Evolutionary conservation across 2,888 invertebrate genomes (phyloP), one percentile per base, ranked within the genome.

Genomic region (Tortricodes alternella): DNA sequence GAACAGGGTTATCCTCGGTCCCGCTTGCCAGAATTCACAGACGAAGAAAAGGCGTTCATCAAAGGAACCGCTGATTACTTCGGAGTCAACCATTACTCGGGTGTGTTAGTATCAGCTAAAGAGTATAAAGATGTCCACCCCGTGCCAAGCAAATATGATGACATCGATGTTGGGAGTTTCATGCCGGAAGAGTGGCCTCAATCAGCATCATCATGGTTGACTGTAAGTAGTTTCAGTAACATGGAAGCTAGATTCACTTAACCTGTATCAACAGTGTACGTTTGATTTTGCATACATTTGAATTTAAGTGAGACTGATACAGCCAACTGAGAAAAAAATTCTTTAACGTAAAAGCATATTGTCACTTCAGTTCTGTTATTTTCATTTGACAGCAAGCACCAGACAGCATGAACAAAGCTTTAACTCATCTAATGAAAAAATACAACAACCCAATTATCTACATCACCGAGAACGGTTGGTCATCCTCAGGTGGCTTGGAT

Each of bases 391-490:
- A 68, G 81, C 76, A 83, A 19, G 80, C 84, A 15, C 91, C 92
- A 0, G 82, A 85, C 80, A 92, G 91, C 1, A 76, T 93, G 37
- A 66, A 82, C 46, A 85, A 88, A 59, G 43, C 43, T 16, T 18
- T 44, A n/a, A 44, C 43, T 0, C 27, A 44, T 9, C 18, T 44
- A 18, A 44, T 52, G 92, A 60, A 70, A 1, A 68, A 74, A 19
- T 87, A 85, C 62, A 78, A 78, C 11, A 85, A 92, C 70, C 85
- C 88, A 3, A 64, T 82, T 56, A 78, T 92, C 46, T 83, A 83
- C 48, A 71, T 92, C 2, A 86, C 88, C 1, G 92, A 93, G 70
- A 92, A 91, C 62, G 92, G 92, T 3, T 78, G 73, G 15, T 37
- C 46, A 7, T 23, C 44, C 6, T 15, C 8, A 18, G 23, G 16